A percentile compares a stretch with the other conserved stretches of the same genome.
Evolutionary conservation across 2,113 vertebrate species (phyloP).

Genomic region (Illadopsis cleaveri): DNA sequence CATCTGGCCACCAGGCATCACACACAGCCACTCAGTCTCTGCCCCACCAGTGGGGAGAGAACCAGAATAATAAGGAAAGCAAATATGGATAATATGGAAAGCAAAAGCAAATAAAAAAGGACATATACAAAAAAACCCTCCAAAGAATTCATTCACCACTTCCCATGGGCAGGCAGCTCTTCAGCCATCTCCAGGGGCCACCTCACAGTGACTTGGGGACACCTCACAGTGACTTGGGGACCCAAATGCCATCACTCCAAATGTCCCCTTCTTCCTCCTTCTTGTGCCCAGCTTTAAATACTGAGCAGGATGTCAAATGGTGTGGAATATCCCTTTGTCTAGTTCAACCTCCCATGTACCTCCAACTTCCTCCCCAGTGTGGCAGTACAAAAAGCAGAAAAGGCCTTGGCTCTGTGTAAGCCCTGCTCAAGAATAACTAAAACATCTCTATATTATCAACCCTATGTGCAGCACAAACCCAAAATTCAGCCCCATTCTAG

Average conservation of each 20-base stretch:
- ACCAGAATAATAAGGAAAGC: background rate
- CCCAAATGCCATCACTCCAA: background rate
- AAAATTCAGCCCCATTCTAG: background rate
- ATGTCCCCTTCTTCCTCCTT: fast-evolving
- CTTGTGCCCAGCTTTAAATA: fast-evolving
- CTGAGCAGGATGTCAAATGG: background rate
- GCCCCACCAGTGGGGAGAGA: background rate
- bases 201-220: background rate
- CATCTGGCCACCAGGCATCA: background rate
- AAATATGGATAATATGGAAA: background rate
- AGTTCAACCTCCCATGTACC: background rate
- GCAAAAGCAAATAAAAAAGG: background rate
- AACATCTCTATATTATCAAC: background rate
- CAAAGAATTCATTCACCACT: background rate
- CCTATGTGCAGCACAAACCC: background rate
- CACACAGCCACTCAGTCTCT: background rate
- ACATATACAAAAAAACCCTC: background rate
- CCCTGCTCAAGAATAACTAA: background rate
- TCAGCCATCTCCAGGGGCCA: background rate
- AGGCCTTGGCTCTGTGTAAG: background rate
- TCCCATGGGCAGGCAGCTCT: background rate
- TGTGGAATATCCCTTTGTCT: background rate
- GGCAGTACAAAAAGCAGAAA: background rate
- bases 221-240: fast-evolving
- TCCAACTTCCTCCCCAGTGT: background rate